phyloP scores from a whole-genome alignment of 30 jellyfish, hydroid and myxozoan species.

The Chrysaora quinquecirrha region DNA sequence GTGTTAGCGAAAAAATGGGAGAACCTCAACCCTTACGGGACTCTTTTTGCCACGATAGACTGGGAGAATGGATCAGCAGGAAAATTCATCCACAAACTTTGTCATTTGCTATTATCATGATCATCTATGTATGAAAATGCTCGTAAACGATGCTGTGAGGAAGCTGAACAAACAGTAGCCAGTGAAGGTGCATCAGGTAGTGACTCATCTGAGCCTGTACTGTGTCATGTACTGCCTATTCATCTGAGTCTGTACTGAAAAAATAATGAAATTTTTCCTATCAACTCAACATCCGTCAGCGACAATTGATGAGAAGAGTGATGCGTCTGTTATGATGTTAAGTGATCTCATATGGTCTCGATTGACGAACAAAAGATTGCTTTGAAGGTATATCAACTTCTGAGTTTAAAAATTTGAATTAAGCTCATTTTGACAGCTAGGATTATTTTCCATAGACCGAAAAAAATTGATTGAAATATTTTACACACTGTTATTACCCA shows the following conservation, averaged over 20 bases:
- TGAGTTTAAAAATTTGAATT: background rate
- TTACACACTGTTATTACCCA: no score
- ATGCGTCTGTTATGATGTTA: background rate
- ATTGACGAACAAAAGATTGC: background rate
- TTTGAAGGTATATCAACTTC: background rate
- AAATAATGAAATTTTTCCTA: background rate
- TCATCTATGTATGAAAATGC: background rate
- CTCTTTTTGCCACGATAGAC: background rate
- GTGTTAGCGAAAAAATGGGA: background rate
- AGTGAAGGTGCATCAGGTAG: background rate
- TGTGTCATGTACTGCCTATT: no score
- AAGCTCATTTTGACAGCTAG: no score
- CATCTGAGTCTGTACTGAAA: no score
- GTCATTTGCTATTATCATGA: background rate
- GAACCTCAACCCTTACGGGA: slow-evolving; percentile 2
- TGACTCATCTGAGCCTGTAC: background rate
- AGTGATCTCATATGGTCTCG: slow-evolving; percentile 1
- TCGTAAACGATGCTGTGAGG: background rate
- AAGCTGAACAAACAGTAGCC: background rate
- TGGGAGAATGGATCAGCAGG: background rate
- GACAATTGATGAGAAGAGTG: background rate
- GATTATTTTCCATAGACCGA: no score
- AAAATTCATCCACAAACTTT: background rate
- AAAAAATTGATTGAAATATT: no score
- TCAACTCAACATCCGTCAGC: background rate